A percentile compares a stretch with the other conserved stretches of the same genome.
These are phyloP conservation scores for Carabus problematicus DNA, from an alignment of 2,888 invertebrate genomes.

Conservation along the genomic window DNA sequence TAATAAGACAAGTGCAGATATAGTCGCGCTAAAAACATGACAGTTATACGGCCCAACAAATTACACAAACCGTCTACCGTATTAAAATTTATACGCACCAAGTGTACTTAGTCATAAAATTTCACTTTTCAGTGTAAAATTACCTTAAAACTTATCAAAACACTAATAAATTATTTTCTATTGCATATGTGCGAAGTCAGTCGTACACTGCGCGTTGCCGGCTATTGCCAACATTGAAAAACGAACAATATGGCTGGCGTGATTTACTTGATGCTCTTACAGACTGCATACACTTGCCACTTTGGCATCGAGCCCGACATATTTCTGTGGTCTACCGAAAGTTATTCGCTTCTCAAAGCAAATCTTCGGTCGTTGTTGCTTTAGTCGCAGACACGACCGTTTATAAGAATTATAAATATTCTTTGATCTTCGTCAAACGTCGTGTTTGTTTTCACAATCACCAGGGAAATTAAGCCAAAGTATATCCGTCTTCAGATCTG, in stretches of 20 bases:
- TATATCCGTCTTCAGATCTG: constrained; percentile 7
- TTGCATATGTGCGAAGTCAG: no score
- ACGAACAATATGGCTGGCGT: constrained; percentile 7
- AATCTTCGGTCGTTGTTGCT: not conserved
- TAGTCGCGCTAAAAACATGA: no score
- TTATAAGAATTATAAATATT: constrained; percentile 36
- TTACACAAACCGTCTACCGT: no score
- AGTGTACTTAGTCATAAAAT: no score
- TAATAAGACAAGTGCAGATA: no score
- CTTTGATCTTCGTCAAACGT: constrained; percentile 26
- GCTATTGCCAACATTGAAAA: not conserved
- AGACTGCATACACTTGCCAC: not conserved
- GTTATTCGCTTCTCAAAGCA: constrained; percentile 6
- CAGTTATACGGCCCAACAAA: no score
- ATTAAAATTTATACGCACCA: no score
- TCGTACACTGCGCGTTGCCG: no score
- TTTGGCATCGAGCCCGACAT: constrained; percentile 11
- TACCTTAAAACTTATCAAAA: no score
- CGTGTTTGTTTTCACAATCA: constrained; percentile 10
- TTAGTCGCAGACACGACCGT: constrained; percentile 3
- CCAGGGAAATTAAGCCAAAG: constrained; percentile 2
- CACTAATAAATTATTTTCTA: no score
- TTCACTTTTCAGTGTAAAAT: no score
- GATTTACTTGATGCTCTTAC: constrained; percentile 6
- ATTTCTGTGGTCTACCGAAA: constrained; percentile 14